Base-by-base conservation (phyloP, 2,113 vertebrate genomes). In the Orthonyx spaldingii region DNA sequence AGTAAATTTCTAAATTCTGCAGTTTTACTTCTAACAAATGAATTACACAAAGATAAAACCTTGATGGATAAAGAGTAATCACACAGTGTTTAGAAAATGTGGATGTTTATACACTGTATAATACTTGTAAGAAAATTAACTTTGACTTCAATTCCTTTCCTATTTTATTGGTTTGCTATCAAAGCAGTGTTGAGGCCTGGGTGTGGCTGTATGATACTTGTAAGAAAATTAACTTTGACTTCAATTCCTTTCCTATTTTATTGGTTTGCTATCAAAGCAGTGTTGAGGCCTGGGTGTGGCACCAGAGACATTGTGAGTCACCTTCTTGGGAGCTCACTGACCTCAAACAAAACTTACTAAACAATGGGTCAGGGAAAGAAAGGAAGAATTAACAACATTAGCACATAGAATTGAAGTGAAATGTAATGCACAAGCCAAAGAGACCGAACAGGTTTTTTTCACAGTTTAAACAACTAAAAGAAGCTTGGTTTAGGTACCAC, bases 111-210 rank as follows among this genome's bases (percentile, higher is more conserved):
- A 26, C 9, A 12, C 8, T 21, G 41, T 33, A 9, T 5, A 74
- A 42, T 20, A 69, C 9, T 7, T 69, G 8, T 47, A 65, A 76
- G 50, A 89, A 81, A 70, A 92, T 42, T 7, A 23, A 33, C 17
- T 84, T 53, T 76, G 0, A 52, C 42, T 83, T 89, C 11, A 47
- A 1, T 90, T 46, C 11, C 71, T 57, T 3, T 56, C 28, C 32
- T 66, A 0, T 63, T 49, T 44, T 27, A 20, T 19, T 53, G 28
- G 15, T 17, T 37, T 65, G 13, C 20, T 74, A 0, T 71, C 0
- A 0, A 33, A 47, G 52, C 52, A 84, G 20, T 9, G 13, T 33
- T 65, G 37, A 13, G n/a, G 41, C 10, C 44, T n/a, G n/a, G n/a
- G n/a, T n/a, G n/a, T n/a, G n/a, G n/a, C 8, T 21, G 41, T 33